These are phyloP conservation scores for Microcebus griseorufus DNA, from an alignment of 2,113 vertebrate species.

Conservation along the genomic window DNA sequence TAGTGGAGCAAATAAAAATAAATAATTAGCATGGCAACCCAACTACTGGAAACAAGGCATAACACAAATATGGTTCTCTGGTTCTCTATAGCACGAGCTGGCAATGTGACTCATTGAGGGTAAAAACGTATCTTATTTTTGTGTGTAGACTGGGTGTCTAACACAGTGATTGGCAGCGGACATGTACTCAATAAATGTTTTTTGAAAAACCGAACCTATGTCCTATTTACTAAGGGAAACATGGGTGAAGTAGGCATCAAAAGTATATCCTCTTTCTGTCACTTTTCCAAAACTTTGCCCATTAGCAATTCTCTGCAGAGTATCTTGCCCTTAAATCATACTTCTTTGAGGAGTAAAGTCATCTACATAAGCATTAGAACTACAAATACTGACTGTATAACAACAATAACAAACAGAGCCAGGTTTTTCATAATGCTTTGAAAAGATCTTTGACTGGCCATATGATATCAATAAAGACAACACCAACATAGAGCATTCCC, in stretches of 20 bases:
- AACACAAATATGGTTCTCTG: neutral
- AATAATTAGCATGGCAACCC: neutral
- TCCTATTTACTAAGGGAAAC: constrained; percentile 2
- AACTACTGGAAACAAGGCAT: neutral
- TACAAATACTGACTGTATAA: neutral
- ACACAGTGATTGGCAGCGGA: neutral
- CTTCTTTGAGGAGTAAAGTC: neutral
- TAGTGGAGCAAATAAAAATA: neutral
- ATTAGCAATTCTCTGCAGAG: neutral
- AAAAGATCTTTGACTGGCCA: neutral
- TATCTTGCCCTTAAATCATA: neutral
- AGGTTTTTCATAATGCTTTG: neutral
- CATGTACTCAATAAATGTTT: neutral
- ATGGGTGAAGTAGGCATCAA: neutral
- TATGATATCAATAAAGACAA: neutral
- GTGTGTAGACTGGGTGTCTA: neutral
- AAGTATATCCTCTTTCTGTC: neutral
- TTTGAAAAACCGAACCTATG: neutral
- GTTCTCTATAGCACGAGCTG: neutral
- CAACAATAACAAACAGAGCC: neutral
- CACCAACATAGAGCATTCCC: neutral
- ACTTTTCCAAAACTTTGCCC: neutral
- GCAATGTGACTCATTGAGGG: neutral
- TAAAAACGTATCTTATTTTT: neutral
- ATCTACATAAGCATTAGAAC: neutral